These are phyloP conservation scores for Manduca sexta DNA, from an alignment of 1,140 invertebrate species.

Conservation along the genomic window DNA sequence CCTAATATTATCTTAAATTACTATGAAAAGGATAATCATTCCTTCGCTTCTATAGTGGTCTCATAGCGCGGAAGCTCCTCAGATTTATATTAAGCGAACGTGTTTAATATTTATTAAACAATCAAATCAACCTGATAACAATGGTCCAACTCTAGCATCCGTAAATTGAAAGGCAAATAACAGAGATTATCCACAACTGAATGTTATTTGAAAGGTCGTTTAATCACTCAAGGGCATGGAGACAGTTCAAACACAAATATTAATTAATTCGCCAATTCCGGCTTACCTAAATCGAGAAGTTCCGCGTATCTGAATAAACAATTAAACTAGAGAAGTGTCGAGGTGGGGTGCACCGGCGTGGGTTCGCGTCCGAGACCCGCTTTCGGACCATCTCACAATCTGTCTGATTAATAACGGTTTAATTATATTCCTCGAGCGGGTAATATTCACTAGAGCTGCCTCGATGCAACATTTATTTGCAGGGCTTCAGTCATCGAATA, in stretches of 20 bases:
- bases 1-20: conserved; percentile 59
- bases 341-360: conserved; percentile 6
- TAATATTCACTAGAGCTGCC: no score
- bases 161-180: conserved; percentile 40
- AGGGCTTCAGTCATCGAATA: no score
- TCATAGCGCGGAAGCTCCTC: no score
- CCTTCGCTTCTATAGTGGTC: conserved; percentile 8
- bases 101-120: conserved; percentile 19
- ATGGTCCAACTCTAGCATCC: conserved; percentile 16
- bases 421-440: no score
- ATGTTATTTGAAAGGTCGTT: conserved; percentile 51
- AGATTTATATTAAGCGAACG: neutral
- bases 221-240: conserved; percentile 57
- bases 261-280: conserved; percentile 67
- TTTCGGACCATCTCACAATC: neutral
- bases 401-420: no score
- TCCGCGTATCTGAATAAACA: conserved; percentile 65
- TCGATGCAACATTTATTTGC: no score
- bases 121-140: conserved; percentile 21
- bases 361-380: neutral
- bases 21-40: conserved; percentile 39
- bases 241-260: conserved; percentile 68
- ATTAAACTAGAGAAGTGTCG: conserved; percentile 55
- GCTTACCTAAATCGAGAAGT: conserved; percentile 67
- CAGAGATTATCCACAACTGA: conserved; percentile 43